phyloP scores from a whole-genome alignment of 2,888 invertebrate genomes.

The Pristionchus arcanus region DNA sequence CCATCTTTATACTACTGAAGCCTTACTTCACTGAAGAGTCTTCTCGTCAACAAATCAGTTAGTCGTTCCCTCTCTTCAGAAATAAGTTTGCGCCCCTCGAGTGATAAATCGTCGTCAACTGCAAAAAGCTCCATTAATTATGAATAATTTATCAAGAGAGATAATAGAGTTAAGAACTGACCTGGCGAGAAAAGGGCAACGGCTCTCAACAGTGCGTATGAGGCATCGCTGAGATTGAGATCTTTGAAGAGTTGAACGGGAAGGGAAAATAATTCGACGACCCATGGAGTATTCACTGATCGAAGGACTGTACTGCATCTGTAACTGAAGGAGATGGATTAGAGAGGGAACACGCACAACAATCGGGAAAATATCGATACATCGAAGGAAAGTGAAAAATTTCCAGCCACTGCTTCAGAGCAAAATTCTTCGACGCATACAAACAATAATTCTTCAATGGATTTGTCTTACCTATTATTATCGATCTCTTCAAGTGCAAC shows the following conservation, averaged over 20 bases:
- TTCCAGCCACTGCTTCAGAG: too few relatives aligned
- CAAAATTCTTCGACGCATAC: too few relatives aligned
- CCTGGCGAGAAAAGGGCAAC: constrained; percentile 66
- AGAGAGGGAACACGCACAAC: background rate
- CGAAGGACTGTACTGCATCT: constrained; percentile 38
- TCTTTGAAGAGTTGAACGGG: constrained; percentile 63
- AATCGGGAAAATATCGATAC: background rate
- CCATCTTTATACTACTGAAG: background rate
- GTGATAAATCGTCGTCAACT: constrained; percentile 43
- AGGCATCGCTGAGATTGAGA: constrained; percentile 60
- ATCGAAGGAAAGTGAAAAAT: background rate
- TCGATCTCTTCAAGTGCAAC: constrained; percentile 4
- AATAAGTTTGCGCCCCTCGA: constrained; percentile 21
- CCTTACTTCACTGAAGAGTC: constrained; percentile 57
- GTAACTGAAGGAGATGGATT: background rate
- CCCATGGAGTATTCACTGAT: constrained; percentile 49
- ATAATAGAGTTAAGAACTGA: too few relatives aligned
- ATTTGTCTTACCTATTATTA: constrained; percentile 6
- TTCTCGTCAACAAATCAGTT: constrained; percentile 57
- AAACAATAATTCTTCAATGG: background rate
- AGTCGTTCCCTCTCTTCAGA: constrained; percentile 58
- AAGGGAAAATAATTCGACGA: constrained; percentile 62
- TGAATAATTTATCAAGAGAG: too few relatives aligned
- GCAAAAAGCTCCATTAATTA: background rate
- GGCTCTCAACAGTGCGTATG: constrained; percentile 67